Evolutionary conservation across 1,140 invertebrate species (phyloP), one percentile per base, ranked within the genome.

Genomic region (Palaemon carinicauda): DNA sequence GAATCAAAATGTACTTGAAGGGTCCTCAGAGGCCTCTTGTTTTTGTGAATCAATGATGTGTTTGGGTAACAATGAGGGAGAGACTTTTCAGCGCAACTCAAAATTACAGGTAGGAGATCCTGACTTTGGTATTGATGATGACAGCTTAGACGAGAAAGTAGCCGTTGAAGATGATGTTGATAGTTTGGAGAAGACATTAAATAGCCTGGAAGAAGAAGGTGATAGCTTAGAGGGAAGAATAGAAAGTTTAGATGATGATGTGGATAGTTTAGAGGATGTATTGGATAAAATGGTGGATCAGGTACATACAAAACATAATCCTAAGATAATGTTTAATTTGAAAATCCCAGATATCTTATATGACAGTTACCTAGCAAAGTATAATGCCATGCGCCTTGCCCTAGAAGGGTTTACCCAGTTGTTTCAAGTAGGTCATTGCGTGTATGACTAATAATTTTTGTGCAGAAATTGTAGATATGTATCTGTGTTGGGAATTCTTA

Each of bases 311-410:
- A 54, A 80, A 50, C n/a, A 54, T 19, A 21, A 69, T 52, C n/a
- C 41, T 15, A 53, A 86, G 73, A 69, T 50, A 31, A 86, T 73
- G 24, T 50, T 86, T n/a, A 75, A 86, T 53, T 50, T n/a, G 14
- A 60, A 74, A 7, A 51, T 33, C 9, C 29, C 56, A 24, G 77
- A 41, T 12, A 69, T 56, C 19, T 73, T 86, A 21, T 86, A 80
- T 54, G 84, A 86, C 77, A 86, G 84, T 50, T 86, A 80, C 65
- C 60, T 78, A 17, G 84, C 84, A 52, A 86, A 86, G 78, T 80
- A 71, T 29, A 86, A 86, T 80, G 75, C 84, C 24, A 74, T 80
- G 33, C 65, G 77, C 31, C 60, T 86, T 27, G 77, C 84, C 24
- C 69, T 86, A 41, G 84, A 86, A 52, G 77, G 84, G 33, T 86